Base-by-base conservation (phyloP, 2,888 invertebrate species). In the Brassicogethes aeneus region DNA sequence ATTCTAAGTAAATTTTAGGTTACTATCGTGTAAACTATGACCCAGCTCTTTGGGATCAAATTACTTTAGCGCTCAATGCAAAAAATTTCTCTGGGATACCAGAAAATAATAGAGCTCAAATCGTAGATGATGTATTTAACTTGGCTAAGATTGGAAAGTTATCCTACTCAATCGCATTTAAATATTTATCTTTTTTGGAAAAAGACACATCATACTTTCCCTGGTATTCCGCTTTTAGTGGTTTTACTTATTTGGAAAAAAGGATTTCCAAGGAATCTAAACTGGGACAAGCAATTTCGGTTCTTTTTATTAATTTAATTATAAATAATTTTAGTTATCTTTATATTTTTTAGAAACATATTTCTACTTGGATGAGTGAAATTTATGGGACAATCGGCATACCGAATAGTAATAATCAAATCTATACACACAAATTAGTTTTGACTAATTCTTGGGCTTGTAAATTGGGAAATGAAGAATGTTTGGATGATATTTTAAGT, bases 121-220 rank as follows among this genome's bases (percentile, higher is more conserved):
- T 83, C 23, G 76, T 93, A 8, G 85, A 92, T 56, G 93, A 94
- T 63, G 73, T 82, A 1, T 71, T 85, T 50, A 80, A 80, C 65
- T 72, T 85, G 41, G 86, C 85, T 8, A 73, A 82, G 31, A 74
- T 79, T 5, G 76, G 76, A 1, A 52, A 74, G 13, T 66, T 83
- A 42, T 55, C 63, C 1, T 85, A 85, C 56, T 61, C 66, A 0
- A 62, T 73, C 10, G 78, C 83, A 0, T 71, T 92, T 33, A 69
- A 74, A 15, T 71, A 85, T 12, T 69, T 83, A 0, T 69, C 73
- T 1, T 93, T 87, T 68, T 69, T 93, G 42, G 64, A 69, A 39
- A 67, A 74, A 10, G 86, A 87, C 62, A 72, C 65, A 0, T 74
- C 80, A 8, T 87, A 86, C 54, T 70, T 83, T 14, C 86, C 92